Percentiles rank a stretch among this genome's conserved stretches.
Conservation (phyloP, 1,140 invertebrate genomes). For the Gryon sp. region DNA sequence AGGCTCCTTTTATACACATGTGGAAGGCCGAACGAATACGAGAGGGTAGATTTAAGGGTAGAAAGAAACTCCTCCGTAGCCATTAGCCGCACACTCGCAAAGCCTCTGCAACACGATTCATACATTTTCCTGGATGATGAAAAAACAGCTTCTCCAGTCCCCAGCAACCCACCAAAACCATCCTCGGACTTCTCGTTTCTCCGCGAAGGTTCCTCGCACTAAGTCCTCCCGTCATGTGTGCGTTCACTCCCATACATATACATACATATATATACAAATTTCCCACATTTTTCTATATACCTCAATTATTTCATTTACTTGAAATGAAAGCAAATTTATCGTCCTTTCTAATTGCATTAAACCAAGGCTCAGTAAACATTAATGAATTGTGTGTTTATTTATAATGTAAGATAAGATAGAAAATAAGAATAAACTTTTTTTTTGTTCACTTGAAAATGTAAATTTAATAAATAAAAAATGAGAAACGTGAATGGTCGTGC, state of each 20-base stretch:
- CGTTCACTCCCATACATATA: slow-evolving; percentile 32
- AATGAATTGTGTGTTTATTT: no score
- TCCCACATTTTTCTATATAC: slow-evolving; percentile 42
- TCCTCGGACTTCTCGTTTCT: slow-evolving; percentile 58
- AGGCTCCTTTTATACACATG: slow-evolving; percentile 69
- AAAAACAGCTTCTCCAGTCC: slow-evolving; percentile 73
- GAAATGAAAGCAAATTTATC: no score
- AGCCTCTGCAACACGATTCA: slow-evolving; percentile 79
- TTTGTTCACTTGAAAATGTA: slow-evolving; percentile 4
- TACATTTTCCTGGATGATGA: slow-evolving; percentile 78
- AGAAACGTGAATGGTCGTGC: neutral
- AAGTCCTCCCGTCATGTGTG: slow-evolving; percentile 58
- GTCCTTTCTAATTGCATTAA: no score
- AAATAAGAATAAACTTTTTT: no score
- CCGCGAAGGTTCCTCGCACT: slow-evolving; percentile 41
- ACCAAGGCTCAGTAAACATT: no score
- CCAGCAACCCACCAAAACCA: slow-evolving; percentile 64
- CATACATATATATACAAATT: slow-evolving; percentile 18
- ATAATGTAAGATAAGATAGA: no score
- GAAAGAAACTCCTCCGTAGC: slow-evolving; percentile 72
- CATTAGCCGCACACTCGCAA: slow-evolving; percentile 77
- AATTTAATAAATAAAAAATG: slow-evolving; percentile 46
- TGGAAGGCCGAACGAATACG: slow-evolving; percentile 64
- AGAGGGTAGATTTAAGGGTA: slow-evolving; percentile 75
- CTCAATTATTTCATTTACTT: slow-evolving; percentile 21